Evolutionary conservation across 2,888 invertebrate genomes (phyloP).

Genomic region (Deilephila porcellus): DNA sequence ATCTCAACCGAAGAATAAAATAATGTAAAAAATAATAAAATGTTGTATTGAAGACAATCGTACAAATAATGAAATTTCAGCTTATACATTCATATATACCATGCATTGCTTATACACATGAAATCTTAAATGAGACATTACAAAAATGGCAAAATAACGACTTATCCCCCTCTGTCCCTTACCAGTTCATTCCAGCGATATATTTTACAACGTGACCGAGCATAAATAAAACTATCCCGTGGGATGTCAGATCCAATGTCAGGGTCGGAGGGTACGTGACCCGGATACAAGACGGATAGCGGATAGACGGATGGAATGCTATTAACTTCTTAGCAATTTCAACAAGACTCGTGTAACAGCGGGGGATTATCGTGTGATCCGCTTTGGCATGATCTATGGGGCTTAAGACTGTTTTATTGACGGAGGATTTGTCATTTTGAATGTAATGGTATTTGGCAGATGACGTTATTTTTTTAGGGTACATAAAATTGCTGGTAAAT

Average conservation of each 20-base stretch:
- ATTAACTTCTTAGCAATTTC: conserved; percentile 11
- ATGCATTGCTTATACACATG: no score
- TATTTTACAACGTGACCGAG: conserved; percentile 40
- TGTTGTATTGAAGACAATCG: no score
- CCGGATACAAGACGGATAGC: conserved; percentile 1
- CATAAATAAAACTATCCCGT: conserved; percentile 41
- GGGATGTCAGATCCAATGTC: conserved; percentile 28
- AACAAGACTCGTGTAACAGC: conserved; percentile 3
- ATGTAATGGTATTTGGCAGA: no score
- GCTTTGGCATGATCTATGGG: not conserved
- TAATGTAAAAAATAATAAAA: no score
- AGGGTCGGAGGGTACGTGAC: conserved; percentile 26
- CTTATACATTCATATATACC: no score
- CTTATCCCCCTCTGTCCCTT: not conserved
- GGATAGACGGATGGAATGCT: conserved; percentile 7
- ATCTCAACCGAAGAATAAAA: no score
- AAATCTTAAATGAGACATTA: no score
- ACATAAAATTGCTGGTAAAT: no score
- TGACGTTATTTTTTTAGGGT: no score
- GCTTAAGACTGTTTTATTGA: not conserved
- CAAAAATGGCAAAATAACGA: not conserved
- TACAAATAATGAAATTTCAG: no score
- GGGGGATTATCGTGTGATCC: not conserved
- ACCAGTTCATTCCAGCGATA: not conserved
- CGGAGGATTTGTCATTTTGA: not conserved